phyloP scores from a whole-genome alignment of 1,140 invertebrate genomes.

The Drosophila prosaltans region DNA sequence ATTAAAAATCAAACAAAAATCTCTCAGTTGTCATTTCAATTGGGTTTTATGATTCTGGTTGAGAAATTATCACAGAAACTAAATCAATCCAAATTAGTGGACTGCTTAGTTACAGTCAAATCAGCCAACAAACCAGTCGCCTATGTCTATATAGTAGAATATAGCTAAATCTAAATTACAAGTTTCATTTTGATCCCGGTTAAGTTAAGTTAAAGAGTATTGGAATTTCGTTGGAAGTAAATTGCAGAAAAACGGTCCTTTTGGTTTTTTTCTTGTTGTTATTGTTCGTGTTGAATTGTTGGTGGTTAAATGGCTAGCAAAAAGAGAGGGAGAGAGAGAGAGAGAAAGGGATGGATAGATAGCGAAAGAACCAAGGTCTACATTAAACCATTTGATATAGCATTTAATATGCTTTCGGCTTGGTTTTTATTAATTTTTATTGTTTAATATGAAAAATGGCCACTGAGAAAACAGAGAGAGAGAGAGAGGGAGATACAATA shows the following conservation, averaged over 20 bases:
- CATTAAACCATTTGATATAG: slow-evolving; percentile 79
- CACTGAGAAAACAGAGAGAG: slow-evolving; percentile 30
- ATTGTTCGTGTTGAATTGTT: slow-evolving; percentile 35
- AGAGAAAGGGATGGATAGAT: slow-evolving; percentile 6
- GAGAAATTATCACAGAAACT: no score
- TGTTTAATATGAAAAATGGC: slow-evolving; percentile 55
- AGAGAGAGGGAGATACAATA: neutral
- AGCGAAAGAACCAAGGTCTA: slow-evolving; percentile 21
- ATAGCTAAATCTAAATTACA: no score
- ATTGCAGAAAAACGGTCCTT: slow-evolving; percentile 8
- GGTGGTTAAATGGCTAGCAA: slow-evolving; percentile 50
- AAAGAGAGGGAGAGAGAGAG: neutral
- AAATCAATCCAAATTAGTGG: no score
- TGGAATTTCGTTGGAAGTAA: no score
- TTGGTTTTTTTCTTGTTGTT: neutral
- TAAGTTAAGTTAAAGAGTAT: no score
- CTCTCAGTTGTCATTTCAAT: no score
- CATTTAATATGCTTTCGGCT: slow-evolving; percentile 72
- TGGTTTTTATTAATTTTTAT: slow-evolving; percentile 80
- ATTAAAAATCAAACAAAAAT: no score
- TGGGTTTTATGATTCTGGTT: no score
- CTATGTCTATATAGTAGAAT: no score
- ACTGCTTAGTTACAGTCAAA: no score
- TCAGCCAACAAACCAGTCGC: no score
- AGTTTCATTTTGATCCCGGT: no score